A percentile compares a stretch with the other conserved stretches of the same genome.
Conservation (phyloP, 2,797 vertebrate genomes). For the Taenioides sp. region DNA sequence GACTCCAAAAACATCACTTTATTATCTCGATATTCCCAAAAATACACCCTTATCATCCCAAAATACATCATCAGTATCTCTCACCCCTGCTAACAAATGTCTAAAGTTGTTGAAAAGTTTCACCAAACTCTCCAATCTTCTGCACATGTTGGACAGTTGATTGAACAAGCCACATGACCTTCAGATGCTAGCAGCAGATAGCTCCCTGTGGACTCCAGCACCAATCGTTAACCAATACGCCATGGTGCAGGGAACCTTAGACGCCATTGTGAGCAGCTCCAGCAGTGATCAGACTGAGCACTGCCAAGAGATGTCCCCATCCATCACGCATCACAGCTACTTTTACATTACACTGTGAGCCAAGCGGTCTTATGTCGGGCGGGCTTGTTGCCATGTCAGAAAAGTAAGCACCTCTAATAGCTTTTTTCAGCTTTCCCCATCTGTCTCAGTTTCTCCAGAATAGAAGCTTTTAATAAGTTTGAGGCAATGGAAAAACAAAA, state of each 20-base stretch:
- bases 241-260: conserved; percentile 33
- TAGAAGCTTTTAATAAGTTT: conserved; percentile 61
- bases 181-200: conserved; percentile 16
- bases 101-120: neutral
- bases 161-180: conserved; percentile 38
- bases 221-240: conserved; percentile 26
- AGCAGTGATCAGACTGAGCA: conserved; percentile 30
- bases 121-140: neutral
- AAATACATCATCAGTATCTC: no score
- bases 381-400: conserved; percentile 49
- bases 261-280: conserved; percentile 14
- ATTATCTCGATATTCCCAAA: no score
- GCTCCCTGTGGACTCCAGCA: conserved; percentile 21
- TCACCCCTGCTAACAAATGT: neutral
- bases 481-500: conserved; percentile 34
- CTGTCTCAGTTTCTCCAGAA: conserved; percentile 37
- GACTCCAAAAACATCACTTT: no score
- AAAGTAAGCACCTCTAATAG: conserved; percentile 48
- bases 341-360: conserved; percentile 56
- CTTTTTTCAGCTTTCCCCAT: conserved; percentile 17
- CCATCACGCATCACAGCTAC: conserved; percentile 56
- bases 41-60: no score
- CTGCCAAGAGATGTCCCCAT: conserved; percentile 32
- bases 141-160: neutral
- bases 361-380: conserved; percentile 43